Base-by-base conservation (phyloP, 2,797 vertebrate genomes). In the Lagorchestes hirsutus region DNA sequence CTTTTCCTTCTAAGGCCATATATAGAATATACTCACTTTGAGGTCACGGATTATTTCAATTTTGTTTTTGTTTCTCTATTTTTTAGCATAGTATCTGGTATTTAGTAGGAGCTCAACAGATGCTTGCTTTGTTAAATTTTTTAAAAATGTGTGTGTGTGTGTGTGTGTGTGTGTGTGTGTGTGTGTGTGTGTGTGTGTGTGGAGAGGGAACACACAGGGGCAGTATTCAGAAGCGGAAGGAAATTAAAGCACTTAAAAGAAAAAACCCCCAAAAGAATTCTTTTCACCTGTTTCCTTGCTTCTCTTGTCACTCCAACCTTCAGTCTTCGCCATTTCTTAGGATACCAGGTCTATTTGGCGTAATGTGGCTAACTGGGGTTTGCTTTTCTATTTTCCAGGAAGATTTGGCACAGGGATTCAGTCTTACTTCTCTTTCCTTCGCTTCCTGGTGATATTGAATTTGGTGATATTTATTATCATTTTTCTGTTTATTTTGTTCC, bases 351-450 rank as follows among this genome's bases (percentile, higher is more conserved):
- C 13, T 0, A 12, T 54, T 87, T 57, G 24, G 16, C 8, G 58
- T 56, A 29, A 22, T 5, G 54, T 1, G 56, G 62, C 22, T 90
- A 27, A 82, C 0, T 93, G 46, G 93, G 28, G 0, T 92, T 31
- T 52, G 90, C 91, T 98, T 97, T 97, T 97, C 87, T 97, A 58
- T 98, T 27, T 97, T 91, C 40, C 93, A 99, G 99, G 99, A 54
- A 99, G 99, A 99, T 99, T 99, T 96, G 99, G 99, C 95, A 99
- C 99, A 0, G 99, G 99, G 27, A 99, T 99, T 97, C 99, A 99
- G 97, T 99, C 99, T 9, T 99, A 99, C 97, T 99, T 99, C 98
- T 99, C 99, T 59, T 99, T 99, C 98, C 98, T 99, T 92, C 99
- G 99, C 93, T 99, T 99, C 98, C 98, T 99, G 98, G 99, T 99